Base-by-base conservation (phyloP, 1,140 invertebrate genomes). In the Bombus waltoni region DNA sequence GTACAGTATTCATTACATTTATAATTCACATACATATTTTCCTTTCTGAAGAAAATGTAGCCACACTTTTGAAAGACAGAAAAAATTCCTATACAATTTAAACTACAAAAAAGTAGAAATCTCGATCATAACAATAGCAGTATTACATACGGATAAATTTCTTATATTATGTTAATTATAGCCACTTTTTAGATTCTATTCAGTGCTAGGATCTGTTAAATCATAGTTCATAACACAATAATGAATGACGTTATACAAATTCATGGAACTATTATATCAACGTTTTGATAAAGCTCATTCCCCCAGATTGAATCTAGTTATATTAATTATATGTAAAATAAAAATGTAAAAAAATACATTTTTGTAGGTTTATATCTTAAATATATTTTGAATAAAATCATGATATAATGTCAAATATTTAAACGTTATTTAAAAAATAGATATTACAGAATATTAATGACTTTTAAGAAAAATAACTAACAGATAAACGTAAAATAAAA, bases 21-120 rank as follows among this genome's bases (percentile, higher is more conserved):
- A 53, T 80, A 57, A 80, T 25, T n/a, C 13, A 65, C 22, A 53
- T 76, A 83, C 28, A 59, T 62, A 79, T 79, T 79, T 72, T 57
- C 15, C 38, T 71, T 72, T 83, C 38, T 38, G 38, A 71, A 22
- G 18, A 57, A 79, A 59, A 59, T 84, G 53, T 72, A 42, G 59
- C 53, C 75, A 79, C 47, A 71, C 62, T 79, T 57, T 79, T 62
- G n/a, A 57, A 78, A 77, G 82, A 71, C 47, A 70, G 38, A 28
- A 84, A 77, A 84, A 78, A 35, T 78, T 71, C 38, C 76, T 83
- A 76, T 72, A n/a, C 25, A 32, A 78, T 42, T n/a, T 38, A 38
- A 47, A 66, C 42, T 11, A 72, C 9, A 38, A 42, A 11, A 53
- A 35, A 44, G 66, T 42, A 47, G 28, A 47, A 18, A 18, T 28